Percentiles rank a stretch among this genome's conserved stretches.
Conservation (phyloP, 1,140 invertebrate species). For the Diploscapter pachys region DNA sequence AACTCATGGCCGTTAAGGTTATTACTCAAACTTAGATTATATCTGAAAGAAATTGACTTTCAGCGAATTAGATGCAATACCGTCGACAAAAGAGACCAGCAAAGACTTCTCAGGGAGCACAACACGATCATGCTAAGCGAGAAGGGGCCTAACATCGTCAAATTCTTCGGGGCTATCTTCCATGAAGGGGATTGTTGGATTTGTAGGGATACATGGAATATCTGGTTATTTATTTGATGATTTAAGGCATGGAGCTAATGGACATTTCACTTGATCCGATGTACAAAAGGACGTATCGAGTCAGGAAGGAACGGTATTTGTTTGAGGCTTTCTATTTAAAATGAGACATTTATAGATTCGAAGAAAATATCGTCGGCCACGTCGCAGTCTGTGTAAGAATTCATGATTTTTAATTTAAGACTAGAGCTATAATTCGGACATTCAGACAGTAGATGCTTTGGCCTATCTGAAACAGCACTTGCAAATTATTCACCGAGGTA, state of each 20-base stretch:
- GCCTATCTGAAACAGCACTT: slow-evolving; percentile 47
- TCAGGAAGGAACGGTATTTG: slow-evolving; percentile 26
- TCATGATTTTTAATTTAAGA: slow-evolving; percentile 25
- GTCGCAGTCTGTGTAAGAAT: slow-evolving; percentile 68
- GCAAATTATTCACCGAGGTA: slow-evolving; percentile 55
- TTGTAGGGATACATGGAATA: slow-evolving; percentile 62
- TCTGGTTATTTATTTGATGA: too few species aligned
- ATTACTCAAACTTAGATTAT: slow-evolving; percentile 22
- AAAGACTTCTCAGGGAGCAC: slow-evolving; percentile 88
- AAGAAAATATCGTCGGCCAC: too few species aligned
- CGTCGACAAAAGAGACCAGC: slow-evolving; percentile 87
- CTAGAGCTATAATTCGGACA: not conserved
- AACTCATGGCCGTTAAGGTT: slow-evolving; percentile 88
- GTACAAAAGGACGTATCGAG: slow-evolving; percentile 89
- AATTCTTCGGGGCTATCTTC: slow-evolving; percentile 95
- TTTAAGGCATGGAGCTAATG: slow-evolving; percentile 87
- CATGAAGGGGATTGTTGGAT: slow-evolving; percentile 98
- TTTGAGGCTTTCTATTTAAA: too few species aligned
- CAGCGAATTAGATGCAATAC: slow-evolving; percentile 85
- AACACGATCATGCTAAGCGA: slow-evolving; percentile 94
- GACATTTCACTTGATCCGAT: slow-evolving; percentile 98
- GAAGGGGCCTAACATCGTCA: slow-evolving; percentile 88
- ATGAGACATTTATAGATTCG: too few species aligned
- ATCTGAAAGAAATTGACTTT: slow-evolving; percentile 31
- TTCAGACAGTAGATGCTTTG: slow-evolving; percentile 47